Conservation (phyloP, 2,888 invertebrate species). For the Clunio marinus region DNA sequence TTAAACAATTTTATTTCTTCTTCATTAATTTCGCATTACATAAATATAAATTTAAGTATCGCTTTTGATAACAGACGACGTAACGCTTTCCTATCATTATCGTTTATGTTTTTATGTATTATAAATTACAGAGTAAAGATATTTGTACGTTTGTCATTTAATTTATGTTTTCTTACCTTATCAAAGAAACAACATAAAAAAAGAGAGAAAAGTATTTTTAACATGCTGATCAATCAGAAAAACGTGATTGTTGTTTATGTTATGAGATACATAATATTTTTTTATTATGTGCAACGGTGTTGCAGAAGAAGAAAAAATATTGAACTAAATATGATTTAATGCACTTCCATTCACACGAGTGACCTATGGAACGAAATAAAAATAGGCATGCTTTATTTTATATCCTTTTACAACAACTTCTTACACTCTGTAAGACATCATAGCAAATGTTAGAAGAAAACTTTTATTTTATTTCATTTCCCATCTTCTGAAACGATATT, state of each 20-base stretch:
- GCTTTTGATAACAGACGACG: not conserved
- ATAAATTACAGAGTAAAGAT: too few relatives aligned
- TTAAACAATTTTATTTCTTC: not conserved
- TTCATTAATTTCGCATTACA: not conserved
- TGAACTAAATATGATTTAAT: constrained; percentile 19
- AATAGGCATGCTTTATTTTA: not conserved
- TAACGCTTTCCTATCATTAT: too few relatives aligned
- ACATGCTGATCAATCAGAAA: constrained; percentile 29
- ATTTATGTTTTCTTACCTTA: too few relatives aligned
- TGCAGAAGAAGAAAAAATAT: constrained; percentile 29
- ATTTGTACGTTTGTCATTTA: too few relatives aligned
- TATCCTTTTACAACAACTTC: constrained; percentile 15
- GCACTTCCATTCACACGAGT: constrained; percentile 25
- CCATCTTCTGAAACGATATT: too few relatives aligned
- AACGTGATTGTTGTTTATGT: constrained; percentile 35
- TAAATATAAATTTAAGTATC: constrained; percentile 2
- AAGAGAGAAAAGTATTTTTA: too few relatives aligned
- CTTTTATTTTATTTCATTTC: too few relatives aligned
- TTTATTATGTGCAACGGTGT: constrained; percentile 27
- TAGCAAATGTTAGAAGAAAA: not conserved
- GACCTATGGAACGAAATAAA: constrained; percentile 12
- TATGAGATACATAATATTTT: too few relatives aligned
- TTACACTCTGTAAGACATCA: not conserved
- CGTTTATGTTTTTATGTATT: too few relatives aligned
- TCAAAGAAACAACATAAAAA: too few relatives aligned